Evolutionary conservation across 2,888 invertebrate genomes (phyloP).

Genomic region (Celastrina argiolus): DNA sequence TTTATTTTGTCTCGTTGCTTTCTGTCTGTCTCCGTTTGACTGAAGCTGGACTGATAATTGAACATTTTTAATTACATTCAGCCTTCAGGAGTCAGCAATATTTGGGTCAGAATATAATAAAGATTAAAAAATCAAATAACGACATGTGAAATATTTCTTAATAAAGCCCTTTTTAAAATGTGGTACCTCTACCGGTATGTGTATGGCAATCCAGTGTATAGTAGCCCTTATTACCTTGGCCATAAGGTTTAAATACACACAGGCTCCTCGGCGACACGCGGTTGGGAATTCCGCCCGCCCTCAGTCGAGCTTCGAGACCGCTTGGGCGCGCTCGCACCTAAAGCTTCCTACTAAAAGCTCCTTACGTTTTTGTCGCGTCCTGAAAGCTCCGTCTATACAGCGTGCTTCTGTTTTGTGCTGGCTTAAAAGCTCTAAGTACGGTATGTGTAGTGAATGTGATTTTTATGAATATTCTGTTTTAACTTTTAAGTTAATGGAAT

Average conservation of each 20-base stretch:
- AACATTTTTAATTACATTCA: no score
- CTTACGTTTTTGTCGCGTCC: conserved; percentile 9
- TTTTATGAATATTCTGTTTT: no score
- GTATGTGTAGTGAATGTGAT: neutral
- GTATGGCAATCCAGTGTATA: conserved; percentile 23
- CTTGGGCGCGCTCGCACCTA: conserved; percentile 45
- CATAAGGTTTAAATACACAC: neutral
- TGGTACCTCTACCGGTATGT: neutral
- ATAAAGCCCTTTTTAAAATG: neutral
- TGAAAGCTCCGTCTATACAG: conserved; percentile 5
- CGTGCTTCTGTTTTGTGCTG: conserved; percentile 27
- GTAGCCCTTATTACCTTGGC: conserved; percentile 13
- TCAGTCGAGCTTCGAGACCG: conserved; percentile 46
- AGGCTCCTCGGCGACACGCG: neutral
- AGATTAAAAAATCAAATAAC: neutral
- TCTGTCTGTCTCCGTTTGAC: no score
- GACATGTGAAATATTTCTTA: neutral
- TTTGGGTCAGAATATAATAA: neutral
- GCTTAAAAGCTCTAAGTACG: neutral
- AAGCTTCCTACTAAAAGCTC: conserved; percentile 16
- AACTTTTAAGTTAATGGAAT: no score
- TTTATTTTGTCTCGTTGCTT: no score
- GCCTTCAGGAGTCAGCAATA: no score
- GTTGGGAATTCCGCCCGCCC: conserved; percentile 40
- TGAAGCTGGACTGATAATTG: no score